Base-by-base conservation (phyloP, 2,113 vertebrate genomes). In the Sterna hirundo region DNA sequence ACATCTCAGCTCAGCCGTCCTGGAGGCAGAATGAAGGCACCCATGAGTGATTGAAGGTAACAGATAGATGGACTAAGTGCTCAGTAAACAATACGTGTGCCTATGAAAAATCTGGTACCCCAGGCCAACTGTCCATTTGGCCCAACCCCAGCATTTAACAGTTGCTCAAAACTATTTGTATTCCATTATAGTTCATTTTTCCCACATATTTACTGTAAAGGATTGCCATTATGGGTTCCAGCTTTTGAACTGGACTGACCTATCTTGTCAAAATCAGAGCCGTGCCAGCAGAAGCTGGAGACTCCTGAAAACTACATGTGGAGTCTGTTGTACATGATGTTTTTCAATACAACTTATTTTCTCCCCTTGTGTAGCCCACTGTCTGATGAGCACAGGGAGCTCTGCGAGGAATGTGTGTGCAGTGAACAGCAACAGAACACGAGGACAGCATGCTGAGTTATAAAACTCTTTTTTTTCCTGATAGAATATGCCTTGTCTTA, bases 41-140 rank as follows among this genome's bases (percentile, higher is more conserved):
- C 90, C 93, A 58, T 22, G 65, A 75, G 87, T 96, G 94, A 96
- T 86, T 95, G 95, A 97, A 97, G 90, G 94, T 95, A 97, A 96
- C 94, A 97, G 94, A 90, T 90, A 96, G 97, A 93, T 54, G 44
- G 71, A 49, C 78, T 93, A 93, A 93, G 72, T 60, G 60, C 65
- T 96, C 92, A 92, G 86, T 92, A 95, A 92, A 88, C 77, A 89
- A 81, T 93, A 46, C 1, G 1, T 74, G n/a, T 85, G 80, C 46
- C 65, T 86, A 76, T 77, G 81, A 91, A 93, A 74, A 92, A 54
- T 78, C 66, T 51, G 47, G 51, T 61, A 64, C 80, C 70, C 44
- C 66, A 80, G 64, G 81, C 77, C 97, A 97, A 95, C 88, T 96
- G 93, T 79, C 66, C 74, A 55, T 91, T 97, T 97, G 88, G 88